Evolutionary conservation across 2,797 vertebrate species (phyloP), one percentile per base, ranked within the genome.

Genomic region (Oreonectes daqikongensis): DNA sequence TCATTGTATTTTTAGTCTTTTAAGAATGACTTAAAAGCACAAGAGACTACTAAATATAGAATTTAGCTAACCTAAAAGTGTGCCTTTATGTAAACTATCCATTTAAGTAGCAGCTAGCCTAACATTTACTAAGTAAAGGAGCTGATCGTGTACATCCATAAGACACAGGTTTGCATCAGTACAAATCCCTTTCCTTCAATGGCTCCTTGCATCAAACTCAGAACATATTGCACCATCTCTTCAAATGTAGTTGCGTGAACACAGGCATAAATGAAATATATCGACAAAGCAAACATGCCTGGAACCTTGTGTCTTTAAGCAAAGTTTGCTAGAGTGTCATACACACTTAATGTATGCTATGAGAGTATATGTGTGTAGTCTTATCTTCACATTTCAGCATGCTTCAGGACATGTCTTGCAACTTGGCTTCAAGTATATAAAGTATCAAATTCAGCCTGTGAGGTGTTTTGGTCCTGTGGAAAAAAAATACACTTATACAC

Each of bases 401-500:
- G 52, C 52, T n/a, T 44, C 22, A 52, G 65, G 44, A 40, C 28
- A 76, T 76, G 26, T 76, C 7, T 60, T 40, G 12, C 1, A 77
- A 50, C 17, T 77, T 61, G 18, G 9, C 44, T 42, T 20, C 46
- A 48, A 63, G 50, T 66, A 42, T 64, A 74, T 64, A 24, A 76
- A 60, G 40, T 48, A 60, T 59, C 14, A 24, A 48, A 50, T 48
- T 38, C 17, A 35, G 46, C 28, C 52, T 68, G 64, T 60, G 67
- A 68, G 67, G 44, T 44, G 28, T 35, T 65, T 50, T 24, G 24
- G 22, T 4, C 53, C 17, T 22, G 2, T 55, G 12, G 24, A 28
- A 22, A 50, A 24, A 0, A 26, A 12, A 24, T n/a, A n/a, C n/a
- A n/a, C n/a, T n/a, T n/a, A n/a, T n/a, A n/a, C n/a, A n/a, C 50